Base-by-base conservation (phyloP, 1,140 invertebrate genomes). In the Planococcus citri region DNA sequence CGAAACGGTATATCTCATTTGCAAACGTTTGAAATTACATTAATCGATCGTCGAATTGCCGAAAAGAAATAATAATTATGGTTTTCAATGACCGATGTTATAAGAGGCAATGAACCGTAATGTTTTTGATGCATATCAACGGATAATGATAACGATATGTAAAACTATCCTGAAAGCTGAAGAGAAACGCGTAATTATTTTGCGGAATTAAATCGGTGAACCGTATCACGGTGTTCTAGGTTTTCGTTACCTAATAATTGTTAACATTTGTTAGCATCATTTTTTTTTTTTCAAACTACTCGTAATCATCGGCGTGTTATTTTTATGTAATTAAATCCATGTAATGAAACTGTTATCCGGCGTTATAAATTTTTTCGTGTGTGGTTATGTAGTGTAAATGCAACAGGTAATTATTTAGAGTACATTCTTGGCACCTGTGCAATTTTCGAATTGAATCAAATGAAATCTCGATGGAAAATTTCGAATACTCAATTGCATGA, bases 181-280 rank as follows among this genome's bases (percentile, higher is more conserved):
- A 51, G 17, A 51, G 41, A 51, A 51, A 51, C 41, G 41, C 10
- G 41, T 51, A 51, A 51, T 51, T 51, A 51, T 20, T 51, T 51
- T 51, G 41, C 41, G 41, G 41, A 51, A 51, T 51, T 51, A 51
- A 51, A 51, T 51, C 41, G 17, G n/a, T 20, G 41, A 51, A 51
- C 41, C 41, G 41, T 51, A 51, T 51, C 41, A 3, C 6, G 4
- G 41, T 51, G 17, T n/a, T 2, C 3, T 51, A 20, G 10, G 41
- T 51, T 51, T 51, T 51, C 41, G 17, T 51, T 51, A n/a, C n/a
- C n/a, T n/a, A n/a, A n/a, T n/a, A 51, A 51, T 51, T 51, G n/a
- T 51, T 51, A 51, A 51, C 41, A 51, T 51, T 37, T 37, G 41
- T 51, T 51, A 51, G 41, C 6, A 37, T 8, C 33, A 8, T 37